A percentile compares a stretch with the other conserved stretches of the same genome.
phyloP scores from a whole-genome alignment of 2,888 invertebrate genomes.

The Drosophila aldrichi region DNA sequence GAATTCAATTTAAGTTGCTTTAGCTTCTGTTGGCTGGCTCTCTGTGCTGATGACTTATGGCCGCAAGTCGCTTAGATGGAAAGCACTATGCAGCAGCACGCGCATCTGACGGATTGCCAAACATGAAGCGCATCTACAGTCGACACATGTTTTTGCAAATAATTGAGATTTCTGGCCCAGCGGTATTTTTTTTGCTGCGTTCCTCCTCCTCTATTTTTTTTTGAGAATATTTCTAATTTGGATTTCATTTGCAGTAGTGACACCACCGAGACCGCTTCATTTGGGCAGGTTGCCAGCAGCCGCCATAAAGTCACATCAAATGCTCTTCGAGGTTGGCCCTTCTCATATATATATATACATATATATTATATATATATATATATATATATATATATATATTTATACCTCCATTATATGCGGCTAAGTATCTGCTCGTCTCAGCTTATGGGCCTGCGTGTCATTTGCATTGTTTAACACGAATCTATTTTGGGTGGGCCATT shows the following conservation, averaged over 20 bases:
- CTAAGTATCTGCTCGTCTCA: constrained; percentile 42
- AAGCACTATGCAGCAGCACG: constrained; percentile 50
- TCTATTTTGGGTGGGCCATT: constrained; percentile 40
- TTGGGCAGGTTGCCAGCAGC: constrained; percentile 64
- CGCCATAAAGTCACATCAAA: constrained; percentile 55
- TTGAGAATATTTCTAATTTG: constrained; percentile 62
- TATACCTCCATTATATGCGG: constrained; percentile 15
- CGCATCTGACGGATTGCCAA: constrained; percentile 75
- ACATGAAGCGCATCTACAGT: constrained; percentile 68
- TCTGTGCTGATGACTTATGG: constrained; percentile 49
- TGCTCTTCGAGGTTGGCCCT: constrained; percentile 35
- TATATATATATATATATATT: background rate
- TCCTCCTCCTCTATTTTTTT: background rate
- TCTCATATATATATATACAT: constrained; percentile 26
- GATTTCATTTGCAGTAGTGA: constrained; percentile 56
- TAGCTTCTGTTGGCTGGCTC: background rate
- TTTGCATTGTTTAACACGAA: constrained; percentile 35
- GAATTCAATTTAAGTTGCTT: constrained; percentile 57
- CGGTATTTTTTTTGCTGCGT: constrained; percentile 27
- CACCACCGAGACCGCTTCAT: constrained; percentile 39
- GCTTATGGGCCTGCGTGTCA: constrained; percentile 18
- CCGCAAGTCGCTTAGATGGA: constrained; percentile 46
- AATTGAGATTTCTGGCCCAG: constrained; percentile 70
- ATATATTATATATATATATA: background rate
- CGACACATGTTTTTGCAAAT: constrained; percentile 75